A percentile compares a stretch with the other conserved stretches of the same genome.
These are phyloP conservation scores for Cheirogaleus major DNA, from an alignment of 2,797 vertebrate species.

Conservation along the genomic window DNA sequence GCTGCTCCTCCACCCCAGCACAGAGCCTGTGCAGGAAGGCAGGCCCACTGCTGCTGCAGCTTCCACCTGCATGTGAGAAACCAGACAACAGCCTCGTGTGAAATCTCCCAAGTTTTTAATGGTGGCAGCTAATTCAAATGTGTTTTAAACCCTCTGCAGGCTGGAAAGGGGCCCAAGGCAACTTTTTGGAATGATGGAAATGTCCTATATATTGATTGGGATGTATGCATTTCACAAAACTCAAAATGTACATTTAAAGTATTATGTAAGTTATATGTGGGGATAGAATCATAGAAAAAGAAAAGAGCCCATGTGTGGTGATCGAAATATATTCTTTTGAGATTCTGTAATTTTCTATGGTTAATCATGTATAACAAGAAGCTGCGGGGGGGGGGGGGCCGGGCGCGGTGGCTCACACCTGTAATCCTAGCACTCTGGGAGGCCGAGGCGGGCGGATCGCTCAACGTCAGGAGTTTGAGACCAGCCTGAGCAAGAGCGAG, in stretches of 20 bases:
- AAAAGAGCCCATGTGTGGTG: neutral
- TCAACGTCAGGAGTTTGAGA: no score
- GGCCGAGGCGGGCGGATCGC: no score
- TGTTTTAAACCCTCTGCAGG: neutral
- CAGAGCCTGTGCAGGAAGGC: neutral
- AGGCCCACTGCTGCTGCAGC: neutral
- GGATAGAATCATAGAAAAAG: neutral
- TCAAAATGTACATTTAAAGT: slow-evolving; percentile 7
- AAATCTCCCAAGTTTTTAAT: neutral
- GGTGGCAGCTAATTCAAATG: neutral
- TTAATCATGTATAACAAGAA: neutral
- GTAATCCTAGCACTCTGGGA: no score
- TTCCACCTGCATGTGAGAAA: neutral
- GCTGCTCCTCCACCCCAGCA: neutral
- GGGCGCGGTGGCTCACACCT: no score
- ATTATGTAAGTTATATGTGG: neutral
- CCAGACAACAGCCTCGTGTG: neutral
- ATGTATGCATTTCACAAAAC: neutral
- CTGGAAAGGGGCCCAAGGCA: neutral
- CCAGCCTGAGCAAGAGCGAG: no score
- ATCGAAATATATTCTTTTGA: neutral
- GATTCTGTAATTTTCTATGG: neutral
- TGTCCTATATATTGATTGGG: neutral
- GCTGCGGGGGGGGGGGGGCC: neutral
- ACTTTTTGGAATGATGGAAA: neutral